Evolutionary conservation across 2,888 invertebrate genomes (phyloP), one percentile per base, ranked within the genome.

Genomic region (Drosophila barbarae): DNA sequence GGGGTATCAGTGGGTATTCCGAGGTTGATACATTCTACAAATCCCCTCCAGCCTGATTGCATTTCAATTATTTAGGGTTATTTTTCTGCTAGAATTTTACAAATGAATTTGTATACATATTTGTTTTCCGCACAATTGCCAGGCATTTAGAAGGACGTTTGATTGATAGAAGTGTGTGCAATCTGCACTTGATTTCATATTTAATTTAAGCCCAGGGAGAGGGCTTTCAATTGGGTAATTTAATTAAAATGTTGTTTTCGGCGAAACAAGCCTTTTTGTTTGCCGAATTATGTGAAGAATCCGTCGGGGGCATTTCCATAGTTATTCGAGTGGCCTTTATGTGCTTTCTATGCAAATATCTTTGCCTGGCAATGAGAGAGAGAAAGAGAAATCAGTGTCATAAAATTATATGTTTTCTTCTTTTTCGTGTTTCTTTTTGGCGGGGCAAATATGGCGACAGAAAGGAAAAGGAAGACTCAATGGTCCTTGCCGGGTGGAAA

Each of bases 361-460:
- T 53, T 39, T 18, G 30, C 15, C 21, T 53, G 9, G 3, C 18
- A 18, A 8, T 10, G 6, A 3, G 34, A 26, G 26, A 26, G 26
- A 13, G 6, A 18, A 18, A 3, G 34, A n/a, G 61, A 73, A 75
- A 84, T 81, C 84, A 76, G 83, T 68, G 79, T 74, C 82, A 82
- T 80, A 80, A 80, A 80, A 79, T 71, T 79, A 77, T 82, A 69
- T 76, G 85, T 57, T 79, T 74, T 82, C 83, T 80, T 69, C 60
- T 66, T 70, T 76, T 52, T 74, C 70, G 18, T 18, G 18, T 18
- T 18, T 18, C 71, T 72, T 79, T 70, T 53, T 82, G 85, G 74
- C 84, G 77, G 74, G 72, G 55, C 76, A 73, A 85, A 80, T 77
- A 81, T 83, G 82, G 78, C 84, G 84, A 83, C 85, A 83, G 70